These are phyloP conservation scores for Ladona fulva DNA, from an alignment of 1,140 invertebrate genomes.

Conservation along the genomic window DNA sequence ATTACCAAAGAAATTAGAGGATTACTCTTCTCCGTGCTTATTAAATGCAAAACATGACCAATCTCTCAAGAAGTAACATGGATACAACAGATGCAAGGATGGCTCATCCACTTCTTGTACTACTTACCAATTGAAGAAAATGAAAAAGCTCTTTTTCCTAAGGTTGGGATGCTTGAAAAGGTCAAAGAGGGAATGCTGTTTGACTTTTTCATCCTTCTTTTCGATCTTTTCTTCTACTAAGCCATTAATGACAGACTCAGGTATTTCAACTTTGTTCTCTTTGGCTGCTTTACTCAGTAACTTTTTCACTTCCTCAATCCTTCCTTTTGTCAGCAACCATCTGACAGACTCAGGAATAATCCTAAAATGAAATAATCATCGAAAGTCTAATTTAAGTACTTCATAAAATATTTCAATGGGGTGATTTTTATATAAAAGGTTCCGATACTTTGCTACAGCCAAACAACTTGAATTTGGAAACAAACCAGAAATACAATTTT, in stretches of 20 bases:
- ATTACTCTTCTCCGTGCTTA: too few species aligned
- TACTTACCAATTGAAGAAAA: slow-evolving; percentile 68
- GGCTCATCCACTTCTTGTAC: too few species aligned
- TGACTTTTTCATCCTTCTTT: slow-evolving; percentile 17
- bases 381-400: too few species aligned
- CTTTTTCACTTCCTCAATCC: slow-evolving; percentile 55
- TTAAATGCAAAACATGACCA: too few species aligned
- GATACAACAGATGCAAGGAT: too few species aligned
- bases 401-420: too few species aligned
- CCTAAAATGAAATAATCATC: slow-evolving; percentile 35
- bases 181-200: slow-evolving; percentile 49
- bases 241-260: slow-evolving; percentile 43
- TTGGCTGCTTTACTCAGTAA: slow-evolving; percentile 58
- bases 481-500: too few species aligned
- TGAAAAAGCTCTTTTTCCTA: slow-evolving; percentile 56
- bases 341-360: slow-evolving; percentile 74
- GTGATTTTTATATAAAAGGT: too few species aligned
- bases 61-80: too few species aligned
- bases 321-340: slow-evolving; percentile 70
- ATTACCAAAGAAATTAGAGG: too few species aligned
- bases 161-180: slow-evolving; percentile 62
- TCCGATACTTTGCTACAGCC: too few species aligned
- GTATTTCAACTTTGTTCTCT: slow-evolving; percentile 52
- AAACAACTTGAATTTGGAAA: too few species aligned
- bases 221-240: slow-evolving; percentile 33